phyloP scores from a whole-genome alignment of 2,797 vertebrate genomes.

The Halcyon badia region DNA sequence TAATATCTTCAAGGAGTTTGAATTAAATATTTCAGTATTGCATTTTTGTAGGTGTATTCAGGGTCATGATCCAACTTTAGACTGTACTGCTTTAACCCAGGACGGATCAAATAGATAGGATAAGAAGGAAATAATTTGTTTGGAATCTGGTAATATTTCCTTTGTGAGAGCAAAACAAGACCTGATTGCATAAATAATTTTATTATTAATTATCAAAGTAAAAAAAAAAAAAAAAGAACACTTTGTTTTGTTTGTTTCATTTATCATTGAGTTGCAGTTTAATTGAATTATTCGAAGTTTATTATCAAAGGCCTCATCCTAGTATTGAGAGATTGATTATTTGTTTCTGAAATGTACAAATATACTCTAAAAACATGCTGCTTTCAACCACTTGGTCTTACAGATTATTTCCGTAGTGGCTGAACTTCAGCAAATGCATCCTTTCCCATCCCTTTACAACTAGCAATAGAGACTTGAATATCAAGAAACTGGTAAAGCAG shows the following conservation, averaged over 20 bases:
- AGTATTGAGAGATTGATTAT: background rate
- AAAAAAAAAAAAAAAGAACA: background rate
- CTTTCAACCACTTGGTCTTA: background rate
- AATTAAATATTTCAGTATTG: background rate
- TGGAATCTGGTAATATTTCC: background rate
- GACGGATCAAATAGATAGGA: background rate
- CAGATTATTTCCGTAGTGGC: background rate
- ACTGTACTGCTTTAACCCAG: background rate
- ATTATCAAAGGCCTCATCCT: background rate
- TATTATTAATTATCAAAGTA: background rate
- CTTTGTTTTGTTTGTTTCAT: background rate
- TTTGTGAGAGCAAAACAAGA: background rate
- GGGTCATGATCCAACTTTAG: background rate
- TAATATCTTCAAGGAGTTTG: background rate
- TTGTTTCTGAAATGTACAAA: background rate
- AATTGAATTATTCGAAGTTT: background rate
- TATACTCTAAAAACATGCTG: background rate
- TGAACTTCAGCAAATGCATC: background rate
- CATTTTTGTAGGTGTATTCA: background rate
- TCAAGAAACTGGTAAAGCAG: background rate
- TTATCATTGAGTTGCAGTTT: background rate
- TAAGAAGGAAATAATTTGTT: background rate
- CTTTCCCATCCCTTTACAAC: background rate
- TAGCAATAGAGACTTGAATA: background rate
- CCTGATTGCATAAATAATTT: background rate